Conservation (phyloP, 2,113 vertebrate genomes). For the Heterochromis multidens region DNA sequence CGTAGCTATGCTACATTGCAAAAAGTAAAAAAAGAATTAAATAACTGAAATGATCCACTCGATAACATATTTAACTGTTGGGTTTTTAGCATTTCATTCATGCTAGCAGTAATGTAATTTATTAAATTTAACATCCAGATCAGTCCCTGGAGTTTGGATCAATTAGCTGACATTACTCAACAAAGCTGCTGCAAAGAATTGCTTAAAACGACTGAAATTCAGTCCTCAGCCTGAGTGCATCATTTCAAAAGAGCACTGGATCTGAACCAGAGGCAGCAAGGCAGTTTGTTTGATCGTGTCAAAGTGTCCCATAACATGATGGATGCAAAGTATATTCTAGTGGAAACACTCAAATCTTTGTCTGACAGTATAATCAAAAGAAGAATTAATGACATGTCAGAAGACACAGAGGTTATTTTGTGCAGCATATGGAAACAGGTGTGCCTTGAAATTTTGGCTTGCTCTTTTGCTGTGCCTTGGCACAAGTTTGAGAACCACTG, state of each 20-base stretch:
- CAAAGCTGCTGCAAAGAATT: too few species aligned
- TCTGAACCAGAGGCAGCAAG: neutral
- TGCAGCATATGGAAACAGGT: neutral
- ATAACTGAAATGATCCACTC: neutral
- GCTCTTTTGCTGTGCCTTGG: neutral
- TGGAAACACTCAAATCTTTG: neutral
- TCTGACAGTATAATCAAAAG: neutral
- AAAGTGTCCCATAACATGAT: neutral
- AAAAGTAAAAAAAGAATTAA: neutral
- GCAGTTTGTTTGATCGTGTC: neutral
- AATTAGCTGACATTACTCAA: neutral
- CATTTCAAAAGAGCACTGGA: neutral
- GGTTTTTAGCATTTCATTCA: neutral
- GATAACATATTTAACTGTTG: neutral
- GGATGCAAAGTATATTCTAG: neutral
- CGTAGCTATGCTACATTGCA: neutral
- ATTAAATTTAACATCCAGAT: neutral
- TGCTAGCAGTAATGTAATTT: too few species aligned
- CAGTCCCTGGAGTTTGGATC: neutral
- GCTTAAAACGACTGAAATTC: too few species aligned
- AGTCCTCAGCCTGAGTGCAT: neutral
- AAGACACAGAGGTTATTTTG: neutral
- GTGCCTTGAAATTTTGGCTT: neutral
- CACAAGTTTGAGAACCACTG: neutral
- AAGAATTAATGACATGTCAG: neutral